Evolutionary conservation across 2,113 vertebrate genomes (phyloP), one percentile per base, ranked within the genome.

Genomic region (Hemibagrus wyckioides): DNA sequence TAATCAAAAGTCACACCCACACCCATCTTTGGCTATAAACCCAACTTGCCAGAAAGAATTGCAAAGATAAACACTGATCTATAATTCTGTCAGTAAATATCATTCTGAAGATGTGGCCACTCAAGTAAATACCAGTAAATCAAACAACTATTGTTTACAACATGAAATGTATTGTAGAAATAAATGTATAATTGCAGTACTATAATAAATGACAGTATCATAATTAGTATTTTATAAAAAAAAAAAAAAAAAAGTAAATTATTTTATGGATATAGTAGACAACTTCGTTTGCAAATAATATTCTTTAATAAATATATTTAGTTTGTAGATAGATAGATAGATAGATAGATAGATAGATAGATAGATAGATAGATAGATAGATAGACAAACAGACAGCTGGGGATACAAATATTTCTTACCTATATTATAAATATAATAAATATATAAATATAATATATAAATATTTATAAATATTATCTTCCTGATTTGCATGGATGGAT

Each of bases 401-500:
- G 13, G 61, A 63, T 13, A 63, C 11, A 63, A 63, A n/a, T 63
- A 63, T n/a, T 63, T n/a, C n/a, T n/a, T n/a, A n/a, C n/a, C n/a
- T n/a, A n/a, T n/a, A n/a, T n/a, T n/a, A n/a, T n/a, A n/a, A n/a
- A n/a, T n/a, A n/a, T n/a, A 7, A 48, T 2, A 48, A 48, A 48
- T 48, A 8, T 5, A 48, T 48, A 48, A 2, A 48, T 48, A 8
- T 48, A 48, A 48, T 48, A 48, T 48, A 48, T 48, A 48, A 48
- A 3, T n/a, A n/a, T n/a, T n/a, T n/a, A n/a, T n/a, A n/a, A n/a
- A n/a, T n/a, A n/a, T 61, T 0, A 85, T 86, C 81, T 30, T 85
- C 87, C 88, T 54, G 50, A 79, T 89, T 90, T 85, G 83, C 86
- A 61, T 85, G 82, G 41, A 48, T 48, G 69, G 25, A 67, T 88